Percentiles rank a stretch among this genome's conserved stretches.
Evolutionary conservation across 2,888 invertebrate genomes (phyloP).

Genomic region (Cerastis rubricosa): DNA sequence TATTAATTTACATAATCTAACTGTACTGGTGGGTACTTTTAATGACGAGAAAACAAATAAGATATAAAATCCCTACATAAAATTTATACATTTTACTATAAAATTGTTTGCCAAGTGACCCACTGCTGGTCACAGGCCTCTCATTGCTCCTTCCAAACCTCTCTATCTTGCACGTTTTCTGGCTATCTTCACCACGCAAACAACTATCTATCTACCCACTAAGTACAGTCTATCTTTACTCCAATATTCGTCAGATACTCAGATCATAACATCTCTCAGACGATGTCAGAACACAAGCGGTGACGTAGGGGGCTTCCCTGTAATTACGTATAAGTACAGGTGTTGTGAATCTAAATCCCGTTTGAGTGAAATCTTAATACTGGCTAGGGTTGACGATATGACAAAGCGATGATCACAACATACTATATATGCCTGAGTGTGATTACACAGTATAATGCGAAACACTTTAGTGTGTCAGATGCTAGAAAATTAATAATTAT

Average conservation of each 20-base stretch:
- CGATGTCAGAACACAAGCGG: slow-evolving; percentile 17
- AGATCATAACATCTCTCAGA: slow-evolving; percentile 8
- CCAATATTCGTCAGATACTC: slow-evolving; percentile 11
- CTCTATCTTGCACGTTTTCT: background rate
- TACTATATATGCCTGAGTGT: background rate
- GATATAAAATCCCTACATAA: background rate
- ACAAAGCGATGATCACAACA: slow-evolving; percentile 60
- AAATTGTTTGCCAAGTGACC: background rate
- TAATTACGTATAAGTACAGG: slow-evolving; percentile 53
- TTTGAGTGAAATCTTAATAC: slow-evolving; percentile 78
- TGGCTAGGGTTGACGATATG: slow-evolving; percentile 73
- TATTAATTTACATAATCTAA: background rate
- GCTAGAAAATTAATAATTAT: background rate
- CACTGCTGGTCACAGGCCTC: background rate
- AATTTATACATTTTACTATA: background rate
- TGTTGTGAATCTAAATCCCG: slow-evolving; percentile 72
- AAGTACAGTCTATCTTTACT: background rate
- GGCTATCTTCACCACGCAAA: background rate
- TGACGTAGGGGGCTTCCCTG: slow-evolving; percentile 19
- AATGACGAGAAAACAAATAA: background rate
- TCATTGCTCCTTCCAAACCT: background rate
- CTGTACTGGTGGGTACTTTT: background rate
- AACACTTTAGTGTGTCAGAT: background rate
- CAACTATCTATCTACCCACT: background rate
- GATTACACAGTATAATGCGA: background rate